These are phyloP conservation scores for Illadopsis cleaveri DNA, from an alignment of 2,113 vertebrate species.

Conservation along the genomic window DNA sequence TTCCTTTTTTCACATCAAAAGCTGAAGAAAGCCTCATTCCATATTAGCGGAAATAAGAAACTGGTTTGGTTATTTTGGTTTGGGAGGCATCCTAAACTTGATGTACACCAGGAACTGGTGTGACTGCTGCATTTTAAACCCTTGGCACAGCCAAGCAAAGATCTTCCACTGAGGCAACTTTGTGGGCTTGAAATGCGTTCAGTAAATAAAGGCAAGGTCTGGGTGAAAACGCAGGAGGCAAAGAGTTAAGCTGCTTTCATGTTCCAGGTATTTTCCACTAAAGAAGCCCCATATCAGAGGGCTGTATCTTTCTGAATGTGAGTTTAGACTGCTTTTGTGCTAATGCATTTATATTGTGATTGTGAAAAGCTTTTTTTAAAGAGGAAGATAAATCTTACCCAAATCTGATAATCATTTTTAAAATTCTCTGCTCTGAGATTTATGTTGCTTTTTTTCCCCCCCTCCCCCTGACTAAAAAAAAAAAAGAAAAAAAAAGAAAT, in stretches of 20 bases:
- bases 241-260: constrained; percentile 29
- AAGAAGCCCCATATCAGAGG: not conserved
- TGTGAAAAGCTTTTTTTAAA: constrained; percentile 58
- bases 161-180: not conserved
- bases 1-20: not conserved
- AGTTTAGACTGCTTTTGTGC: constrained; percentile 40
- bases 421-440: constrained; percentile 69
- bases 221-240: not conserved
- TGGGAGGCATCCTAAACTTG: not conserved
- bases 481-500: not conserved
- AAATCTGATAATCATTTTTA: constrained; percentile 76
- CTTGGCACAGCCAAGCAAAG: not conserved
- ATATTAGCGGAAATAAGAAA: not conserved
- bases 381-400: constrained; percentile 70
- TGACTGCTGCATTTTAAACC: not conserved
- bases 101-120: accelerated
- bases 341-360: constrained; percentile 46
- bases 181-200: not conserved
- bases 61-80: not conserved
- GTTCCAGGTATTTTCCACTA: not conserved
- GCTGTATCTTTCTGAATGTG: not conserved
- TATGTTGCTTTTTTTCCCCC: not conserved
- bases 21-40: not conserved
- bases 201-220: not conserved
- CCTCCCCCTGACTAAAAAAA: not conserved